Conservation (phyloP, 2,113 vertebrate genomes). For the Phasianus colchicus region DNA sequence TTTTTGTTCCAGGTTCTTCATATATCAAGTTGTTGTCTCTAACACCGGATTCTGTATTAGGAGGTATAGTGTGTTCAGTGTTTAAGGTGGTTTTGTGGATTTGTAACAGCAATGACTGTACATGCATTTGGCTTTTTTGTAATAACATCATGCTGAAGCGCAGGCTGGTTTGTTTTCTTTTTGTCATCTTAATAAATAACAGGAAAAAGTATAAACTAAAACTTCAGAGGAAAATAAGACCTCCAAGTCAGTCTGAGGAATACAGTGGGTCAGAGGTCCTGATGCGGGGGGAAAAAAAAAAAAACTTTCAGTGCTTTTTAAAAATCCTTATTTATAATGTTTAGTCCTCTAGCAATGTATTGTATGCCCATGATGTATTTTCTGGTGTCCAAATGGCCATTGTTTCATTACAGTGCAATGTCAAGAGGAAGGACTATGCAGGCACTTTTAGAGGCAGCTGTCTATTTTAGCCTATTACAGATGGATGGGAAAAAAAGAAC, state of each 20-base stretch:
- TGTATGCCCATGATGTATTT: neutral
- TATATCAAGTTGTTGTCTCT: conserved; percentile 88
- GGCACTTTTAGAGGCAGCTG: neutral
- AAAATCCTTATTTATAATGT: neutral
- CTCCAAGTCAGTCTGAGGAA: neutral
- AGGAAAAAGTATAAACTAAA: neutral
- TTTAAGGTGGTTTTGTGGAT: neutral
- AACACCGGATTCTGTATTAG: conserved; percentile 78
- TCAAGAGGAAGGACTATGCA: neutral
- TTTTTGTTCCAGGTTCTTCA: conserved; percentile 87
- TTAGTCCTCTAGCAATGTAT: neutral
- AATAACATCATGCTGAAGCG: neutral
- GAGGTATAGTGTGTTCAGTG: conserved; percentile 77
- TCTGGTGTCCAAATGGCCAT: neutral
- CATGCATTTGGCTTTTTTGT: neutral
- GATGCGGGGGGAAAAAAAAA: neutral
- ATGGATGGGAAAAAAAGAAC: neutral
- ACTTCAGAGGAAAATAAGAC: neutral
- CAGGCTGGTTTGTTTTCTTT: neutral
- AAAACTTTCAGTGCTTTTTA: neutral
- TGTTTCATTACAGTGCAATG: neutral
- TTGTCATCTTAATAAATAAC: neutral
- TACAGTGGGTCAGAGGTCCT: neutral
- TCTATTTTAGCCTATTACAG: neutral
- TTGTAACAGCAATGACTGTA: neutral